phyloP scores from a whole-genome alignment of 1,140 invertebrate genomes.

The Nasonia vitripennis region DNA sequence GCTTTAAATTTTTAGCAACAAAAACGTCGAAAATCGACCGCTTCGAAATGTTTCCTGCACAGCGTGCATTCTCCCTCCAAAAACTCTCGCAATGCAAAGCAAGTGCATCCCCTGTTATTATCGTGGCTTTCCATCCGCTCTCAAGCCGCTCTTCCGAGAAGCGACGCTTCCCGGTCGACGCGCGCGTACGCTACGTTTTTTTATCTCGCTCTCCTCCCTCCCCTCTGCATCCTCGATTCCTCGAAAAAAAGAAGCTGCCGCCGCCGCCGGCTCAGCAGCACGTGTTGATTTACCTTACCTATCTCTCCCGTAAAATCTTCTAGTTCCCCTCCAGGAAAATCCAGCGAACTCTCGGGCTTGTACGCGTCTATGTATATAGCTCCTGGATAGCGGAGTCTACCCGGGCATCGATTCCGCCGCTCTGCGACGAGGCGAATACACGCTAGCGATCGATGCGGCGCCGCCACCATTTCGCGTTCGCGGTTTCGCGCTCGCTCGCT shows the following conservation, averaged over 20 bases:
- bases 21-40: no score
- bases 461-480: slow-evolving; percentile 43
- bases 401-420: background rate
- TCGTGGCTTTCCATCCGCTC: background rate
- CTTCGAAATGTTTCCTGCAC: no score
- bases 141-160: background rate
- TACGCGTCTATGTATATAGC: background rate
- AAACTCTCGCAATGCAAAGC: no score
- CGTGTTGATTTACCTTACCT: no score
- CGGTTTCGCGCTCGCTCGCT: background rate
- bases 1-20: no score
- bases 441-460: slow-evolving; percentile 16
- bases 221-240: no score
- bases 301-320: no score
- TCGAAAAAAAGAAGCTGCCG: no score
- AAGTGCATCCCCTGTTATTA: background rate
- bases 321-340: background rate
- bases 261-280: no score
- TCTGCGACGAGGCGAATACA: slow-evolving; percentile 48
- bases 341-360: no score
- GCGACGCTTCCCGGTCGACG: background rate
- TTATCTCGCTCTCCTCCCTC: background rate
- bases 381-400: background rate
- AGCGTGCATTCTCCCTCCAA: no score
- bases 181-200: background rate